Evolutionary conservation across 2,888 invertebrate genomes (phyloP).

Genomic region (Aquatica leii): DNA sequence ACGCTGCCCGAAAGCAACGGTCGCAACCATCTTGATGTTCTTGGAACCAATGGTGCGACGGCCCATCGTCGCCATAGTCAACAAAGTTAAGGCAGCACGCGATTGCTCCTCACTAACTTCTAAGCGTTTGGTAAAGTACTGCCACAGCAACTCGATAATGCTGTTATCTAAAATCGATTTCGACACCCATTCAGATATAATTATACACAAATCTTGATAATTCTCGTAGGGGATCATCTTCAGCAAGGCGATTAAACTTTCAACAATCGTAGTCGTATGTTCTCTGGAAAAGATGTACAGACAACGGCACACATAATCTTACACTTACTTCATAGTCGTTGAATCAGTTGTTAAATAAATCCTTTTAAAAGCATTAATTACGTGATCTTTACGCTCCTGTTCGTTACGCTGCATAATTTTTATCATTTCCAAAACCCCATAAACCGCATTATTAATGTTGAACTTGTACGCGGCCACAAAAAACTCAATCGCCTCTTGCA

Average conservation of each 20-base stretch:
- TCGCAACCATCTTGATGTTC: constrained; percentile 78
- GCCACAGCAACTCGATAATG: constrained; percentile 76
- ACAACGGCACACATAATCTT: background rate
- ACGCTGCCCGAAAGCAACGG: constrained; percentile 71
- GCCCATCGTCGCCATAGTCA: constrained; percentile 75
- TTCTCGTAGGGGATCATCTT: constrained; percentile 67
- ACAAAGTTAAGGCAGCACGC: constrained; percentile 75
- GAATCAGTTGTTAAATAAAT: constrained; percentile 70
- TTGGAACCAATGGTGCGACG: constrained; percentile 60
- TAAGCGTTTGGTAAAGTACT: constrained; percentile 73
- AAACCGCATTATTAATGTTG: constrained; percentile 75
- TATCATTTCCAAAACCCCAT: constrained; percentile 79
- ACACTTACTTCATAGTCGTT: constrained; percentile 60
- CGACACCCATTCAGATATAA: constrained; percentile 70
- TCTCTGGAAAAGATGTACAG: constrained; percentile 58
- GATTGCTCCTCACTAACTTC: constrained; percentile 76
- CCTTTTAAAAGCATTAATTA: constrained; percentile 78
- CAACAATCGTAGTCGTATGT: constrained; percentile 65
- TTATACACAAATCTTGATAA: constrained; percentile 67
- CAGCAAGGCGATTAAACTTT: constrained; percentile 67
- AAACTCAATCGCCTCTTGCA: constrained; percentile 88
- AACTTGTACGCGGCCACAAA: constrained; percentile 84
- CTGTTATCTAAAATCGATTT: constrained; percentile 66
- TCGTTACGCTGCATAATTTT: constrained; percentile 84
- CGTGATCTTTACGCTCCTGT: constrained; percentile 75